A percentile compares a stretch with the other conserved stretches of the same genome.
Evolutionary conservation across 1,140 invertebrate species (phyloP).

Genomic region (Hetaerina americana): DNA sequence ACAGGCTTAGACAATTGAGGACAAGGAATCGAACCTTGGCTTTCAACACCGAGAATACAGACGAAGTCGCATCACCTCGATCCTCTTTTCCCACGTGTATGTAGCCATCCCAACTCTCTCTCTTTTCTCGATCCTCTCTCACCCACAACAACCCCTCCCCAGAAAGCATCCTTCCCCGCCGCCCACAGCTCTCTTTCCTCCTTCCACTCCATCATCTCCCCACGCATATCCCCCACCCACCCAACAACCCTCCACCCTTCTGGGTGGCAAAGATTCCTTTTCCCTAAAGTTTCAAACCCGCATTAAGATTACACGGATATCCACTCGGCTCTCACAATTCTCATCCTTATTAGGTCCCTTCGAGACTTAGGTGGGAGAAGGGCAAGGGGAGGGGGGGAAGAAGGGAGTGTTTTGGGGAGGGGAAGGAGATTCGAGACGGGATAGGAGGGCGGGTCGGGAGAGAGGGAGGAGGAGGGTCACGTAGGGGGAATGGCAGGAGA

Average conservation of each 20-base stretch:
- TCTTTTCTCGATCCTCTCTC: not conserved
- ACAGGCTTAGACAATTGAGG: too few species aligned
- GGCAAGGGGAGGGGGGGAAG: not conserved
- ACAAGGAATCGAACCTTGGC: too few species aligned
- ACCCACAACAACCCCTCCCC: not conserved
- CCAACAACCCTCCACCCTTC: not conserved
- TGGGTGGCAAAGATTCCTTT: not conserved
- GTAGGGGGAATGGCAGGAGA: too few species aligned
- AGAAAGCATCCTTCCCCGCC: not conserved
- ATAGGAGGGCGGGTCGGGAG: not conserved
- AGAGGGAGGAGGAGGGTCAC: not conserved
- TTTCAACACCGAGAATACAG: too few species aligned
- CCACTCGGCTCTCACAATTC: not conserved
- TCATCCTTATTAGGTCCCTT: not conserved
- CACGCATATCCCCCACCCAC: not conserved
- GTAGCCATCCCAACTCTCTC: not conserved
- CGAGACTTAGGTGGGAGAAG: not conserved
- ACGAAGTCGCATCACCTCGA: too few species aligned
- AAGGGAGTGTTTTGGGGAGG: not conserved
- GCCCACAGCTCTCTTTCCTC: too few species aligned
- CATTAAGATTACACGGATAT: not conserved
- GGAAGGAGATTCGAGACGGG: not conserved
- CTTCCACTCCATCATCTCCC: too few species aligned
- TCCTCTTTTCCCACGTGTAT: too few species aligned
- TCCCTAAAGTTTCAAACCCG: not conserved